Evolutionary conservation across 2,797 vertebrate species (phyloP).

Genomic region (Urosaurus nigricauda): DNA sequence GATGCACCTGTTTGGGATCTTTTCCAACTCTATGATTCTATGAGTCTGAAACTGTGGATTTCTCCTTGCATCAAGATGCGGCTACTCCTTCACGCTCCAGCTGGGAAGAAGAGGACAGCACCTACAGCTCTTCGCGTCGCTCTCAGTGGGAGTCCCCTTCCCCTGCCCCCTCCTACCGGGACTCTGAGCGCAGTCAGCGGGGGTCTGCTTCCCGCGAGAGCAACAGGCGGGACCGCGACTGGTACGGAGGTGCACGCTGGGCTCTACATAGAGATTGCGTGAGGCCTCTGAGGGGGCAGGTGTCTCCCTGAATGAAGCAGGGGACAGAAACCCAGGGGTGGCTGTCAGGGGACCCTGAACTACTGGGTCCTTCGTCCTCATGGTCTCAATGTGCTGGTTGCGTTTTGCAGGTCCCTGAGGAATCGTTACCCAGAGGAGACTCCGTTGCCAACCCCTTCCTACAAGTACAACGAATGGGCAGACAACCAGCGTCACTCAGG

Average conservation of each 20-base stretch:
- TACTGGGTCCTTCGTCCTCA: fast-evolving
- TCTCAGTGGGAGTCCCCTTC: conserved; percentile 98
- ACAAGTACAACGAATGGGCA: conserved; percentile 99
- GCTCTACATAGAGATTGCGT: fast-evolving
- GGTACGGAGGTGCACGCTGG: conserved; percentile 48
- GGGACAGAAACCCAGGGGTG: not conserved
- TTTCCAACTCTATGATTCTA: no score
- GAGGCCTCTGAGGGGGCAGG: not conserved
- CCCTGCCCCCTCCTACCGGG: conserved; percentile 85
- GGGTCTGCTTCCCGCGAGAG: conserved; percentile 81
- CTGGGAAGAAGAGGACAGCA: conserved; percentile 96
- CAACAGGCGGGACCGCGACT: conserved; percentile 88
- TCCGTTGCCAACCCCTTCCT: conserved; percentile 93
- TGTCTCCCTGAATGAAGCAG: fast-evolving
- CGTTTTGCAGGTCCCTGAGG: conserved; percentile 86
- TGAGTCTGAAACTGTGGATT: not conserved
- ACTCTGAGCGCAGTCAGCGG: conserved; percentile 88
- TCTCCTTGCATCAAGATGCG: conserved; percentile 79
- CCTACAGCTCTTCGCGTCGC: conserved; percentile 83
- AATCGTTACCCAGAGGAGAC: conserved; percentile 89
- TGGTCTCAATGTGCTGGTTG: not conserved
- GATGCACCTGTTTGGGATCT: no score
- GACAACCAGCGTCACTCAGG: conserved; percentile 94
- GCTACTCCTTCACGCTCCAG: conserved; percentile 93
- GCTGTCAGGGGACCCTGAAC: fast-evolving